Evolutionary conservation across 2,113 vertebrate genomes (phyloP), one percentile per base, ranked within the genome.

Genomic region (Coturnix japonica): DNA sequence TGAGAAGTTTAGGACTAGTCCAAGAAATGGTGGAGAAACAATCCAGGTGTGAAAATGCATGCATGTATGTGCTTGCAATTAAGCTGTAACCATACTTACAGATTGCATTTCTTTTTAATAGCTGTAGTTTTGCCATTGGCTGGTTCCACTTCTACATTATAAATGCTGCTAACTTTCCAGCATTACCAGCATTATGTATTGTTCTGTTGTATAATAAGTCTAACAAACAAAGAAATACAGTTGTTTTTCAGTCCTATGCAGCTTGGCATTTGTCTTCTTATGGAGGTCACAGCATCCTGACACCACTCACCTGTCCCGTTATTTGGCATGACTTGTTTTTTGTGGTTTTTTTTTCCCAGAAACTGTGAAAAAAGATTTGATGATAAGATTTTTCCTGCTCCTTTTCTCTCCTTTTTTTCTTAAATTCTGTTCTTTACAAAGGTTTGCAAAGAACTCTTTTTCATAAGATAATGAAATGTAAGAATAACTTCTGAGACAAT

Each of bases 31-130:
- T 93, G 96, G 94, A 66, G 95, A 82, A 83, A 87, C 21, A 92
- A 92, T 53, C 95, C 96, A 96, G 95, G 96, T 96, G 96, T 95
- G 91, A 93, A 96, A 92, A 89, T 20, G 43, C 67, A 28, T 71
- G 75, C 91, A 75, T 91, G 89, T 95, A 85, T 85, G 80, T 49
- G 61, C 96, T 92, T 96, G 94, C 84, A 96, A 93, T 89, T 92
- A 93, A 85, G 64, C 35, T 23, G 21, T 92, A 91, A 82, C 89
- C 51, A 28, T 63, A 66, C 30, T 2, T 91, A 85, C 71, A 86
- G 72, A 81, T 64, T 51, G 64, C 1, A 14, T 57, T 69, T 8
- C 21, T 72, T n/a, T 78, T 79, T 83, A 78, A 30, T 53, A 41
- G 30, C 10, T 51, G n/a, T 60, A 71, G 20, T 13, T 89, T 73